Percentiles rank a stretch among this genome's conserved stretches.
phyloP scores from a whole-genome alignment of 2,113 vertebrate species.

The Cromileptes altivelis region DNA sequence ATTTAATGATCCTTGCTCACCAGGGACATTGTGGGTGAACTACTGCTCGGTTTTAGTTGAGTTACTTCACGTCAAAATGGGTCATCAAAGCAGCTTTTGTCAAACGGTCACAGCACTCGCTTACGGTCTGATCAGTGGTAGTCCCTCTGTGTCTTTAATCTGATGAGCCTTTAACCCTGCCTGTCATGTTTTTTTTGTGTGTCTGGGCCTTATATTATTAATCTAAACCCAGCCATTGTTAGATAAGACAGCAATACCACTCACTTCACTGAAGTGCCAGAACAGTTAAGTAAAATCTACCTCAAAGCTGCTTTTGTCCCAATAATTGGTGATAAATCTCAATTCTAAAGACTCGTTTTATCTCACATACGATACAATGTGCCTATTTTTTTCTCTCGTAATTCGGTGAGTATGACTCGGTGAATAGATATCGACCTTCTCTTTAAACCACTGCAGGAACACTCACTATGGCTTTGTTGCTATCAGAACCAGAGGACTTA shows the following conservation, averaged over 20 bases:
- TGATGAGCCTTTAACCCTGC: neutral
- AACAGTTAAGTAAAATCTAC: neutral
- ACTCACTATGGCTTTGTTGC: conserved; percentile 11
- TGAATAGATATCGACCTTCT: conserved; percentile 18
- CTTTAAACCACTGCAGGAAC: conserved; percentile 5
- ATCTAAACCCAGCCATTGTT: neutral
- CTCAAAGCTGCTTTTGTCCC: neutral
- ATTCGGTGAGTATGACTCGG: neutral
- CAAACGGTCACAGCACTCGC: too few species aligned
- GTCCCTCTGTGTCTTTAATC: neutral
- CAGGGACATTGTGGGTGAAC: neutral
- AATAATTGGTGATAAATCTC: conserved; percentile 20
- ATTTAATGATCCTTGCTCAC: neutral
- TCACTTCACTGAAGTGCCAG: neutral
- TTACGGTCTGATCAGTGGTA: neutral
- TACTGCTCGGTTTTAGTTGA: neutral
- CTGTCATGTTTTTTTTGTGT: neutral
- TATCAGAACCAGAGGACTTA: conserved; percentile 23
- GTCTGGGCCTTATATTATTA: neutral
- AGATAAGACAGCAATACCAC: neutral
- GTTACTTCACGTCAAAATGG: neutral
- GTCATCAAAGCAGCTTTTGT: neutral
- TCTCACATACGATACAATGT: neutral
- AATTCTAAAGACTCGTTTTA: conserved; percentile 16
- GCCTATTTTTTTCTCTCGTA: neutral